phyloP scores from a whole-genome alignment of 2,888 invertebrate species.

The Cerceris ruficornis region DNA sequence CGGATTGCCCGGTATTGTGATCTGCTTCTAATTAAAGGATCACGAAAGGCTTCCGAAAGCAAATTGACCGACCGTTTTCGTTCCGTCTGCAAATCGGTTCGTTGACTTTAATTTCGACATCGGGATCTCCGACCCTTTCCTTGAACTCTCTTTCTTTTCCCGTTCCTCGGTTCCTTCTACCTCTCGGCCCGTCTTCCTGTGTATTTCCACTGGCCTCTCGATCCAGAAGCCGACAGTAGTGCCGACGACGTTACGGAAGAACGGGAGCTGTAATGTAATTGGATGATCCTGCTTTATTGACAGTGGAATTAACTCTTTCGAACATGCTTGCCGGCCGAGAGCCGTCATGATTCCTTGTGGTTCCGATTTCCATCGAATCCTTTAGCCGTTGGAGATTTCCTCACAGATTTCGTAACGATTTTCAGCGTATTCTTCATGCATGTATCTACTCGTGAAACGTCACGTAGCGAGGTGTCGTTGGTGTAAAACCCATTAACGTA shows the following conservation, averaged over 20 bases:
- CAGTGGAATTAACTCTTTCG: constrained; percentile 65
- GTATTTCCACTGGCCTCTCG: constrained; percentile 15
- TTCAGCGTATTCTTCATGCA: not conserved
- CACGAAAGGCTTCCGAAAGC: constrained; percentile 52
- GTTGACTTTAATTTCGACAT: constrained; percentile 68
- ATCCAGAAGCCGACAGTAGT: constrained; percentile 50
- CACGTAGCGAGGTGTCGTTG: too few species aligned
- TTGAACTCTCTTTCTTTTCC: constrained; percentile 17
- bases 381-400: constrained; percentile 26
- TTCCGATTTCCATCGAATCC: constrained; percentile 35
- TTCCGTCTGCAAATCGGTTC: constrained; percentile 53
- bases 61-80: constrained; percentile 51
- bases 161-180: too few species aligned
- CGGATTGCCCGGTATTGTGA: constrained; percentile 10
- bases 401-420: constrained; percentile 7
- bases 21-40: constrained; percentile 61
- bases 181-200: not conserved
- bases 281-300: constrained; percentile 68
- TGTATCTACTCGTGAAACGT: too few species aligned
- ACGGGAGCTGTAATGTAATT: constrained; percentile 56
- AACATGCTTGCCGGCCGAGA: constrained; percentile 51
- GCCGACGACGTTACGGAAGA: constrained; percentile 51
- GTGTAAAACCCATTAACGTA: too few species aligned
- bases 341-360: constrained; percentile 42
- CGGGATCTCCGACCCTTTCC: constrained; percentile 27